phyloP scores from a whole-genome alignment of 2,797 vertebrate species.

The Phalloptychus januarius region DNA sequence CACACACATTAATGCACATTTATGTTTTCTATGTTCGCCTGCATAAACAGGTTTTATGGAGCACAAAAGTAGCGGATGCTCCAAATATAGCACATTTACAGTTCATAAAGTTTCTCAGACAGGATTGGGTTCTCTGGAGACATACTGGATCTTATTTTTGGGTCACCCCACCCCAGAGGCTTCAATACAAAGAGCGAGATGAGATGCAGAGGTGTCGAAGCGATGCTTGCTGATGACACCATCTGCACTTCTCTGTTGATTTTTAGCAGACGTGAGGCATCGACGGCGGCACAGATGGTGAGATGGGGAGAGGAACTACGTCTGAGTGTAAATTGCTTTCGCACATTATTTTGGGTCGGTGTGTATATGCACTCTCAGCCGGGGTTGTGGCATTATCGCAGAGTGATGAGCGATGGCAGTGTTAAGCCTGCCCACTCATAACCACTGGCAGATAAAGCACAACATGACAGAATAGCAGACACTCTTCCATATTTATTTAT shows the following conservation, averaged over 20 bases:
- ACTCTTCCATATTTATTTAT: not conserved
- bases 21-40: constrained; percentile 5
- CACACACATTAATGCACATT: not conserved
- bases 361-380: constrained; percentile 37
- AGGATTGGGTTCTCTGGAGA: constrained; percentile 29
- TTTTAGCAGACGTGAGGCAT: constrained; percentile 58
- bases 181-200: constrained; percentile 19
- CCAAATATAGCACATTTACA: constrained; percentile 21
- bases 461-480: not conserved
- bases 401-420: constrained; percentile 50
- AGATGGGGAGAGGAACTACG: constrained; percentile 43
- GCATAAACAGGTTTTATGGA: constrained; percentile 4
- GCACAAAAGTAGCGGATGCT: constrained; percentile 7
- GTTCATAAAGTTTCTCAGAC: constrained; percentile 30
- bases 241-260: constrained; percentile 56
- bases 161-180: constrained; percentile 5
- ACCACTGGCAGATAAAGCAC: constrained; percentile 1
- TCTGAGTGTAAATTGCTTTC: constrained; percentile 64
- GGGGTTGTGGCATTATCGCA: constrained; percentile 57
- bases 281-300: constrained; percentile 59
- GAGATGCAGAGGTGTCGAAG: constrained; percentile 36
- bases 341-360: constrained; percentile 61
- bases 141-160: constrained; percentile 16
- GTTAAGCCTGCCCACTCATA: constrained; percentile 28
- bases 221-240: constrained; percentile 51